Base-by-base conservation (phyloP, 2,113 vertebrate species). In the Psilopogon haemacephalus region DNA sequence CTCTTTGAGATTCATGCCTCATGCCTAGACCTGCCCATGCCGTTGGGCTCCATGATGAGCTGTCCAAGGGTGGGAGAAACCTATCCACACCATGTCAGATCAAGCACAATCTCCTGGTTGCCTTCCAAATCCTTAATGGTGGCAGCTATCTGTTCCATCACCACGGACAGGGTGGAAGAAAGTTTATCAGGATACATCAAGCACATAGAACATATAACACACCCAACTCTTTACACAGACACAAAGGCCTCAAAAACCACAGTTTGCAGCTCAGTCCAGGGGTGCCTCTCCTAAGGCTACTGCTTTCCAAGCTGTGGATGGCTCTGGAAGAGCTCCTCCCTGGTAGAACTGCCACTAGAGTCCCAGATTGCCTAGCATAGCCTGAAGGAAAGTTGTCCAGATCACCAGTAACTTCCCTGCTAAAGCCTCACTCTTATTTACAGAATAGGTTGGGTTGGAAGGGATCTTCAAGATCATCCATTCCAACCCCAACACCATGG, bases 191-290 rank as follows among this genome's bases (percentile, higher is more conserved):
- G 81, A 40, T 2, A 1, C 17, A 2, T 0, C 1, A 3, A 58
- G 12, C 0, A 0, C 0, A 0, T 21, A 56, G 35, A 50, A 48
- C 12, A 38, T 27, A 42, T 6, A 65, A 2, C 50, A 33, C 15
- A 11, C 3, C 35, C 37, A 4, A 1, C 5, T 32, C 40, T 56
- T 8, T 15, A 21, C 59, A 72, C 20, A 44, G 68, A 20, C 50
- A 44, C 8, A 50, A 71, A 8, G 44, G 48, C 13, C 42, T 40
- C 0, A 0, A 55, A 55, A 32, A 16, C 18, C 7, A 15, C 0
- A 0, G 27, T 79, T 28, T 32, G 30, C 30, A 37, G 19, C 19
- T 67, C 4, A 0, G 14, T 32, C 7, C 2, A 2, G 33, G 11
- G 4, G 1, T 54, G 3, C 23, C 26, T 60, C 30, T 87, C 48